Evolutionary conservation across 2,888 invertebrate genomes (phyloP).

Genomic region (Ormyrus thymus): DNA sequence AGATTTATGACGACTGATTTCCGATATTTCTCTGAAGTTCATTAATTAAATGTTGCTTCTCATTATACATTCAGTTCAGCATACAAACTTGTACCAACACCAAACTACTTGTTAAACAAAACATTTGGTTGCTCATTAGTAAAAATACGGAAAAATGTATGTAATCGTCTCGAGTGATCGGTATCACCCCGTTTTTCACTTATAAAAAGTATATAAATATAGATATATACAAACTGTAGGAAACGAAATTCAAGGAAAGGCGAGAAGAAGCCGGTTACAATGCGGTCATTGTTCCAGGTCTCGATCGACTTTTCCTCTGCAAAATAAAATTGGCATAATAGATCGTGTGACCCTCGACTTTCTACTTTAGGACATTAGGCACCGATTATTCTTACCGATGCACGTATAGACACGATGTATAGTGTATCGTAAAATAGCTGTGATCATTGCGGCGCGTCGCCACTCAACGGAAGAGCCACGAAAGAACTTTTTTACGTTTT

Average conservation of each 20-base stretch:
- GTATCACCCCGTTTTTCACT: conserved; percentile 42
- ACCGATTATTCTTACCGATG: conserved; percentile 54
- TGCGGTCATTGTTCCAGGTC: conserved; percentile 49
- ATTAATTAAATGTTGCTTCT: conserved; percentile 15
- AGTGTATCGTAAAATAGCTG: conserved; percentile 71
- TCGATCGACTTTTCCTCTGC: conserved; percentile 16
- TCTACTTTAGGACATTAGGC: conserved; percentile 52
- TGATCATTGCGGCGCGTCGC: conserved; percentile 65
- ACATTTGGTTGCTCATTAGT: conserved; percentile 40
- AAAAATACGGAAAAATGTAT: conserved; percentile 13
- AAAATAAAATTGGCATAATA: conserved; percentile 38
- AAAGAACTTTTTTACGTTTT: conserved; percentile 40
- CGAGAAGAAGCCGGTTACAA: conserved; percentile 43
- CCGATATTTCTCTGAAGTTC: conserved; percentile 21
- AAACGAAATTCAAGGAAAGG: conserved; percentile 27
- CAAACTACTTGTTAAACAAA: conserved; percentile 10
- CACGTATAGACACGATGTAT: conserved; percentile 50
- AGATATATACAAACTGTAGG: conserved; percentile 23
- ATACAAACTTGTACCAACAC: conserved; percentile 26
- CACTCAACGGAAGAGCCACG: conserved; percentile 35
- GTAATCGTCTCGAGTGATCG: conserved; percentile 28
- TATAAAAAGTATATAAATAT: conserved; percentile 25
- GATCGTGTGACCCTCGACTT: conserved; percentile 43
- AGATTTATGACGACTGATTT: conserved; percentile 45
- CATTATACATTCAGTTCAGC: conserved; percentile 26